Evolutionary conservation across 2,113 vertebrate species (phyloP).

Genomic region (Petroica traversi): DNA sequence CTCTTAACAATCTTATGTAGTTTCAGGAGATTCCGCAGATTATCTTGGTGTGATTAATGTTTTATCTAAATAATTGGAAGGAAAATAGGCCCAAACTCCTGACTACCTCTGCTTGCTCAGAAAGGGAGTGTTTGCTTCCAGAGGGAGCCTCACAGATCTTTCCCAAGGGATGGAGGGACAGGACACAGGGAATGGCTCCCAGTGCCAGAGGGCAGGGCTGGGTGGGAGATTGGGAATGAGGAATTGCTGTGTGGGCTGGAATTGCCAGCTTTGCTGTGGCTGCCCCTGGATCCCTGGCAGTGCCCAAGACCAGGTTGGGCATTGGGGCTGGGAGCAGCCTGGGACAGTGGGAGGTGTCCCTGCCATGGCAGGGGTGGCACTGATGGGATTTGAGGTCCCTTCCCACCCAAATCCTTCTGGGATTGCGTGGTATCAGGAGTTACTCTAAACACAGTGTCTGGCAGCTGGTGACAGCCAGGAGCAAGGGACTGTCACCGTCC

Average conservation of each 20-base stretch:
- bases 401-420: background rate
- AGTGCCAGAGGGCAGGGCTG: fast-evolving
- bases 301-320: background rate
- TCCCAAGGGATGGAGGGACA: background rate
- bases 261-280: background rate
- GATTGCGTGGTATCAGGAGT: fast-evolving
- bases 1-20: background rate
- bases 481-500: background rate
- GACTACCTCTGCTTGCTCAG: background rate
- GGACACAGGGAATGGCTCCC: background rate
- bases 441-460: background rate
- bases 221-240: background rate
- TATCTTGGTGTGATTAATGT: slow-evolving; percentile 16
- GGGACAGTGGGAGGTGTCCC: background rate
- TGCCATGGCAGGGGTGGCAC: background rate
- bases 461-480: background rate
- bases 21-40: slow-evolving; percentile 9
- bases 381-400: fast-evolving
- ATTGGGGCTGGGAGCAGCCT: background rate
- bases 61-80: background rate
- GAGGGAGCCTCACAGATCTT: background rate
- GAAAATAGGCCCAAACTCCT: background rate
- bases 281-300: background rate
- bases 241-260: background rate
- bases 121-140: background rate